These are phyloP conservation scores for Ibycter americanus DNA, from an alignment of 2,797 vertebrate genomes.

Conservation along the genomic window DNA sequence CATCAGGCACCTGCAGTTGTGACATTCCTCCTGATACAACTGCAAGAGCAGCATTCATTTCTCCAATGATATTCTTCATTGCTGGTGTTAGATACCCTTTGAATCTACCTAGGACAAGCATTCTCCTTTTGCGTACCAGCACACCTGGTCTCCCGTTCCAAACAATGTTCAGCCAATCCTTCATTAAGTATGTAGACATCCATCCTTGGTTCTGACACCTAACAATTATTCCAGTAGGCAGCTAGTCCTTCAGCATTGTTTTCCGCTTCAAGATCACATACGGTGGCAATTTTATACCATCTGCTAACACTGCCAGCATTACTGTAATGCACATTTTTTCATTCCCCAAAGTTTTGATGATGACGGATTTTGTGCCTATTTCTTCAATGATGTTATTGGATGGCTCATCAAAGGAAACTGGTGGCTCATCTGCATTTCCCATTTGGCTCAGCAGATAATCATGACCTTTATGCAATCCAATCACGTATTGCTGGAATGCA, in stretches of 20 bases:
- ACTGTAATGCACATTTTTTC: constrained; percentile 60
- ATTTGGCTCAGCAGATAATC: neutral
- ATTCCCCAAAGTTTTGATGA: constrained; percentile 61
- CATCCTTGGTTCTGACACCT: constrained; percentile 66
- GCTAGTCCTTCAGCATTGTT: constrained; percentile 69
- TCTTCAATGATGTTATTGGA: constrained; percentile 27
- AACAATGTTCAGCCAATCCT: constrained; percentile 27
- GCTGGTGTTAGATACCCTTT: neutral
- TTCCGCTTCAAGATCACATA: constrained; percentile 71
- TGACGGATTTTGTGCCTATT: constrained; percentile 53
- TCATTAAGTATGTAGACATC: constrained; percentile 60
- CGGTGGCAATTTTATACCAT: constrained; percentile 70
- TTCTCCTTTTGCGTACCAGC: neutral
- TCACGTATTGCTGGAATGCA: neutral
- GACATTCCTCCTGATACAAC: neutral
- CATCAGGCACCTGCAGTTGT: neutral
- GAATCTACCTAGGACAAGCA: neutral
- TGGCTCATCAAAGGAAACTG: constrained; percentile 37
- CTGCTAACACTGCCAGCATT: constrained; percentile 59
- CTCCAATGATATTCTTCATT: neutral
- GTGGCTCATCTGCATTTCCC: constrained; percentile 28
- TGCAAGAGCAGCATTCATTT: neutral
- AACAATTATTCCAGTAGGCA: constrained; percentile 68
- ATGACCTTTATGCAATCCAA: neutral
- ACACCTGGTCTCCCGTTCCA: constrained; percentile 43